Evolutionary conservation across 1,140 invertebrate genomes (phyloP).

Genomic region (Aphelenchoides avenae): DNA sequence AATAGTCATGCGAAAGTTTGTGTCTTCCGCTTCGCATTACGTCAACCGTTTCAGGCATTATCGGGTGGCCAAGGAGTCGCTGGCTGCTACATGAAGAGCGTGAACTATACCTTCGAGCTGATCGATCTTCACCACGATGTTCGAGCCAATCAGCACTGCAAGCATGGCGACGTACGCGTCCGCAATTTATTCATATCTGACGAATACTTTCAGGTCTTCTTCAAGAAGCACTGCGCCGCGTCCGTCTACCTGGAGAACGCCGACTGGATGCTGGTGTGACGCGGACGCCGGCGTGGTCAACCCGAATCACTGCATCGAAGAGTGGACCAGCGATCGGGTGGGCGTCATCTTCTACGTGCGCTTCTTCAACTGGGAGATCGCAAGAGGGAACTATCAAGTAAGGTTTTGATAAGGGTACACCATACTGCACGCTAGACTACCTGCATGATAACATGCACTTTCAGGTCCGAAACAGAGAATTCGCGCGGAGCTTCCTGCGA

Average conservation of each 20-base stretch:
- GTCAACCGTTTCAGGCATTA: conserved; percentile 54
- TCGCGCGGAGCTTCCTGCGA: conserved; percentile 40
- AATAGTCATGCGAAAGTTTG: too few species aligned
- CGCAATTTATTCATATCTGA: neutral
- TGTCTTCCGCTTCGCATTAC: too few species aligned
- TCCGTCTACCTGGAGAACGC: conserved; percentile 52
- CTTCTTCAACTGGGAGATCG: conserved; percentile 57
- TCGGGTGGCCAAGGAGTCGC: conserved; percentile 48
- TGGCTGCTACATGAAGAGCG: conserved; percentile 51
- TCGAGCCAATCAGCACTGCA: conserved; percentile 35
- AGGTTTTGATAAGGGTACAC: too few species aligned
- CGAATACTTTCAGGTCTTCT: conserved; percentile 51
- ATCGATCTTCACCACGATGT: conserved; percentile 52
- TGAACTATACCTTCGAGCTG: conserved; percentile 47
- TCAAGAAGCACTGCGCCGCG: conserved; percentile 57
- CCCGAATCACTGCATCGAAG: conserved; percentile 53
- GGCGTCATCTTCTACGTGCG: conserved; percentile 52
- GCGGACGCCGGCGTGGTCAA: conserved; percentile 54
- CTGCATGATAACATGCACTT: too few species aligned
- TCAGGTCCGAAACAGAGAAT: conserved; percentile 42
- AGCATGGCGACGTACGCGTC: conserved; percentile 55
- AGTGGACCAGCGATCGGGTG: conserved; percentile 48
- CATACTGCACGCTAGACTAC: too few species aligned
- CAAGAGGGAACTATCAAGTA: conserved; percentile 48
- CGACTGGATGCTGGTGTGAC: conserved; percentile 54